A percentile compares a stretch with the other conserved stretches of the same genome.
phyloP scores from a whole-genome alignment of 2,797 vertebrate species.

The Mus minutoides region DNA sequence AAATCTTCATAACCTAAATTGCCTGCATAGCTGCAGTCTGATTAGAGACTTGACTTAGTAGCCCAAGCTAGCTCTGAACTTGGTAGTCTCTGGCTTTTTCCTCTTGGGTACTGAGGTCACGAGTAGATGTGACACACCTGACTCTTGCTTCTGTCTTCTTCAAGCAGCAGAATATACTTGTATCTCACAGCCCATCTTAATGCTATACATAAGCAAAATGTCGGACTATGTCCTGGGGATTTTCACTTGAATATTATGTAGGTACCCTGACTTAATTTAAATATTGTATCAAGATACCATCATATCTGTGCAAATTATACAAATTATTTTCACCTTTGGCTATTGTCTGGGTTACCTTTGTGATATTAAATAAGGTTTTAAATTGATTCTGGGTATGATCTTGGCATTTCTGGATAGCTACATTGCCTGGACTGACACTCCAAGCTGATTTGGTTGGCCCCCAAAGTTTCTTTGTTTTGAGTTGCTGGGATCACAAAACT shows the following conservation, averaged over 20 bases:
- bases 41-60: neutral
- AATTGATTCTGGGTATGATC: conserved; percentile 41
- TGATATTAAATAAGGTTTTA: conserved; percentile 55
- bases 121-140: neutral
- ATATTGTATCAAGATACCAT: conserved; percentile 32
- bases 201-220: conserved; percentile 17
- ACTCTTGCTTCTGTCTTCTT: neutral
- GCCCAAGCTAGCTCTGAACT: neutral
- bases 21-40: neutral
- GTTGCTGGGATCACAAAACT: conserved; percentile 53
- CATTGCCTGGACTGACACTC: conserved; percentile 65
- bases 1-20: conserved; percentile 47
- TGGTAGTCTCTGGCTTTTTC: neutral
- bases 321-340: conserved; percentile 42
- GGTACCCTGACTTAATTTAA: neutral
- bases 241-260: conserved; percentile 51
- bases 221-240: neutral
- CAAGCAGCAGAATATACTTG: conserved; percentile 26
- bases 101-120: neutral
- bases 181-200: conserved; percentile 29
- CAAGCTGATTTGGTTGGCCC: conserved; percentile 56
- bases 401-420: conserved; percentile 64
- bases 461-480: conserved; percentile 62
- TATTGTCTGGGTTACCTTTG: conserved; percentile 37
- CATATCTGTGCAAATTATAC: conserved; percentile 53